Evolutionary conservation across 2,888 invertebrate genomes (phyloP).

Genomic region (Xylota segnis): DNA sequence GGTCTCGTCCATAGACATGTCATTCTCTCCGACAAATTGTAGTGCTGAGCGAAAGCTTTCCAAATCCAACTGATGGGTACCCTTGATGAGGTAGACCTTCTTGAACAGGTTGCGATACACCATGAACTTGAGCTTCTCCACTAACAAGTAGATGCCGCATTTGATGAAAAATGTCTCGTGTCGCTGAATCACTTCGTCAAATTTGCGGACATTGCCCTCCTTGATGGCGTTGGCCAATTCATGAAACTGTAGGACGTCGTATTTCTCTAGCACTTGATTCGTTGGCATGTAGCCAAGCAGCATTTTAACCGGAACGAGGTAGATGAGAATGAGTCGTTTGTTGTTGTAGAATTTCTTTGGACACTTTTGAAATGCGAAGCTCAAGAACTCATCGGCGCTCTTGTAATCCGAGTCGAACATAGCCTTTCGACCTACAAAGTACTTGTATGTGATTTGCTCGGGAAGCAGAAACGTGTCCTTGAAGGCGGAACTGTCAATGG

Average conservation of each 20-base stretch:
- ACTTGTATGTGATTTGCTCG: constrained; percentile 98
- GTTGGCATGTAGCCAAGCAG: constrained; percentile 97
- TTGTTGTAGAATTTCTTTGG: constrained; percentile 92
- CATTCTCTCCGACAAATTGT: constrained; percentile 91
- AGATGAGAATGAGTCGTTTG: constrained; percentile 96
- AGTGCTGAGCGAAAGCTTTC: constrained; percentile 93
- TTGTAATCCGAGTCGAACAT: constrained; percentile 99
- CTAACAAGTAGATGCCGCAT: constrained; percentile 98
- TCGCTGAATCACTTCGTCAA: constrained; percentile 93
- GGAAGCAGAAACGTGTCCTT: constrained; percentile 95
- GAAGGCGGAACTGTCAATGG: constrained; percentile 96
- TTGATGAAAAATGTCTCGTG: constrained; percentile 97
- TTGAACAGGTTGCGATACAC: constrained; percentile 98
- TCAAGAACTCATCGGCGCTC: constrained; percentile 95
- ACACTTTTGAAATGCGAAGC: constrained; percentile 97
- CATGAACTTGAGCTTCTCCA: constrained; percentile 97
- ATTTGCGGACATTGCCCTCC: constrained; percentile 93
- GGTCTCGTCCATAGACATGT: constrained; percentile 96
- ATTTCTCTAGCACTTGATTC: constrained; percentile 91
- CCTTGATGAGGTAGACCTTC: constrained; percentile 91
- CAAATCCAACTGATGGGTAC: constrained; percentile 95
- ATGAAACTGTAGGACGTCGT: constrained; percentile 95
- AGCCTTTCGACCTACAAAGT: constrained; percentile 98
- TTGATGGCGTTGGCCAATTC: constrained; percentile 95
- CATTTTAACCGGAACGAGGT: constrained; percentile 98